These are phyloP conservation scores for Trichonephila clavipes DNA, from an alignment of 1,140 invertebrate genomes.

Conservation along the genomic window DNA sequence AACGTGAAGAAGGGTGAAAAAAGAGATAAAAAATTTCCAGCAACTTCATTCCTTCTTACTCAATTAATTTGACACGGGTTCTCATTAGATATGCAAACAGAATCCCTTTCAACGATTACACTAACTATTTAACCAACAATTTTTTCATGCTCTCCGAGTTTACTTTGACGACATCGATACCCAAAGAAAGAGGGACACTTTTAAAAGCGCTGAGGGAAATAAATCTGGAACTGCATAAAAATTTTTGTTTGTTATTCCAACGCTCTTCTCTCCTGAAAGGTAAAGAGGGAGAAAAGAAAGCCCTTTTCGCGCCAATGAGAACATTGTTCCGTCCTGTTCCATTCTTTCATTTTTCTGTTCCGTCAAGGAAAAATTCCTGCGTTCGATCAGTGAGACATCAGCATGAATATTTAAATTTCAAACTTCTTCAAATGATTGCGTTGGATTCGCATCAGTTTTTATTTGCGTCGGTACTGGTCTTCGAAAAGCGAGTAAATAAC, in stretches of 20 bases:
- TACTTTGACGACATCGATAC: conserved; percentile 47
- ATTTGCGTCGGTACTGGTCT: not conserved
- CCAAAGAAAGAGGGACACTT: conserved; percentile 1
- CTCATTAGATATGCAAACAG: conserved; percentile 60
- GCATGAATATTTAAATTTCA: conserved; percentile 25
- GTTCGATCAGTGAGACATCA: not conserved
- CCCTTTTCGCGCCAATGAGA: not conserved
- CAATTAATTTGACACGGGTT: conserved; percentile 43
- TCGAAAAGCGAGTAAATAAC: not conserved
- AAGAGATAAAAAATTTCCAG: not conserved
- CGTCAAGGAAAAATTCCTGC: not conserved
- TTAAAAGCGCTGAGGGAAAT: conserved; percentile 20
- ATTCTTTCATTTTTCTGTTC: not conserved
- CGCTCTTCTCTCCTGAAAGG: not conserved
- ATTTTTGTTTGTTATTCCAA: conserved; percentile 13
- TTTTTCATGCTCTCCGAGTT: not conserved
- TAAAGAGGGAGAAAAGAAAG: not conserved
- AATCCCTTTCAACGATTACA: conserved; percentile 36
- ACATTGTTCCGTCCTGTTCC: no score
- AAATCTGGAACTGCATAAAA: conserved; percentile 31
- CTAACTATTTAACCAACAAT: conserved; percentile 35
- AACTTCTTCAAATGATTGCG: conserved; percentile 1
- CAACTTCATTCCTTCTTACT: conserved; percentile 6
- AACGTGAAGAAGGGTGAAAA: not conserved
- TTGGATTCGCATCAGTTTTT: not conserved